Evolutionary conservation across 2,113 vertebrate species (phyloP).

Genomic region (Paradoxurus hermaphroditus): DNA sequence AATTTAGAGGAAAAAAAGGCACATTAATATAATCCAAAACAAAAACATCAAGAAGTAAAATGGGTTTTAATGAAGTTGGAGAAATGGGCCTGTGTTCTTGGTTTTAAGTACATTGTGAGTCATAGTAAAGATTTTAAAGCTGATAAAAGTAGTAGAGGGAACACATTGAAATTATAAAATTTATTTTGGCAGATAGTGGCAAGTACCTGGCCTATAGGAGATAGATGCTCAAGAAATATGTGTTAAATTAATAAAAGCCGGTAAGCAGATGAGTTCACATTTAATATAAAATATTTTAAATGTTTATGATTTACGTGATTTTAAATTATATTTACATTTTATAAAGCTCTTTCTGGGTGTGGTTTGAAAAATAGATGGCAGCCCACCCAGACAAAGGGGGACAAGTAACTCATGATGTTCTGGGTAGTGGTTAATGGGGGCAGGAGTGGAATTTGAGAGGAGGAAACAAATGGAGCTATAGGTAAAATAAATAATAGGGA

Average conservation of each 20-base stretch:
- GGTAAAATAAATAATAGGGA: neutral
- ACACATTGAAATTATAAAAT: neutral
- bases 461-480: neutral
- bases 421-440: neutral
- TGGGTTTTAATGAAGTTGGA: neutral
- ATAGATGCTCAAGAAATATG: neutral
- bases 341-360: neutral
- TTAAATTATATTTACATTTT: neutral
- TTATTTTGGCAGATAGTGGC: neutral
- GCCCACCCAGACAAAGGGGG: neutral
- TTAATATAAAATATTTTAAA: neutral
- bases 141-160: neutral
- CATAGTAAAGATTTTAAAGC: neutral
- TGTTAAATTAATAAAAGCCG: neutral
- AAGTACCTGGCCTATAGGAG: neutral
- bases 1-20: neutral
- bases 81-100: neutral
- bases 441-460: neutral
- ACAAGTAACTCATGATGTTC: neutral
- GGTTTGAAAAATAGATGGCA: neutral
- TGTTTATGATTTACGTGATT: neutral
- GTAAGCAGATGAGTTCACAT: neutral
- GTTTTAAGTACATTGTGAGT: neutral
- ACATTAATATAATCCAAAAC: neutral
- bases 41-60: neutral